Evolutionary conservation across 1,140 invertebrate genomes (phyloP), one percentile per base, ranked within the genome.

Genomic region (Gerris buenoi): DNA sequence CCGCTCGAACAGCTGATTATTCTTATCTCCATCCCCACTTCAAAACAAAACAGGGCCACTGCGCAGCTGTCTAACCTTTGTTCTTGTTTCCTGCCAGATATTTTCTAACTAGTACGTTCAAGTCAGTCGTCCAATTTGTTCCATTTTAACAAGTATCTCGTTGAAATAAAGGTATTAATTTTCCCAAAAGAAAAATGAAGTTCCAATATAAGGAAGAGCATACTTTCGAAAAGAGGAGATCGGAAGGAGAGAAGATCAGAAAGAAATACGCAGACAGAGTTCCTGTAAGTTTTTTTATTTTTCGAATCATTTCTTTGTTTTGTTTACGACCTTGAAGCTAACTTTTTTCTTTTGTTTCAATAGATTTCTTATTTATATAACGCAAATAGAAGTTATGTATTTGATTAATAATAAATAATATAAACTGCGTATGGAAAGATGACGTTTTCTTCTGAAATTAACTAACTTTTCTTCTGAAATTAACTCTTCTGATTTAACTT

Each of bases 201-300:
- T 99, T 97, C 83, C 88, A 94, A 78, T 99, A 98, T 80, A 99
- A 99, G 82, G 95, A 98, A 82, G 95, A 98, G 75, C 94, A 98
- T 80, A 86, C 94, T 22, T 99, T 99, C 79, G 97, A 99, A 76
- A 98, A 97, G 79, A 86, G 97, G 75, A 93, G 95, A 80, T 88
- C 91, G 29, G 97, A 99, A 78, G 97, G 96, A 62, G 97, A 99
- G 78, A 99, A 99, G 81, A 98, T 99, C 73, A 85, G 97, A 68
- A 87, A 93, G 80, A 99, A 99, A 81, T 99, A 99, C 80, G 96
- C 97, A 14, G 97, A 99, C 77, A 85, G 97, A 74, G 95, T 99
- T 66, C 97, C 97, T 61, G 93, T 95, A 80, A 91, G 89, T 88
- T 73, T 46, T 69, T 57, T 22, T 60, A n/a, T n/a, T n/a, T n/a